Conservation (phyloP, 2,888 invertebrate genomes). For the Orthonevra nobilis region DNA sequence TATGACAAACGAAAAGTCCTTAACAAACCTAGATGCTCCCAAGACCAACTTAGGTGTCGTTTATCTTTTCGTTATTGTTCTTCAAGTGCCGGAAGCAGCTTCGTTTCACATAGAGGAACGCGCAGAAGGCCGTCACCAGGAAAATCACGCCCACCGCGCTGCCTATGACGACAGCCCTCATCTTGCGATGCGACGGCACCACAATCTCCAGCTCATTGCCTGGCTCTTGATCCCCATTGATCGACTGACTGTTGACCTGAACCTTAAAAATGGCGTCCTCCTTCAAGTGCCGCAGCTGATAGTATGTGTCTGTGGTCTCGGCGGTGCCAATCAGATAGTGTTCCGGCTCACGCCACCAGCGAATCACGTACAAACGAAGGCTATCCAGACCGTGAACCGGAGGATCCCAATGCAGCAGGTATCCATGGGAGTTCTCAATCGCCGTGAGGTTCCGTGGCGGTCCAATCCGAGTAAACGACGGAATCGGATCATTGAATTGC, state of each 20-base stretch:
- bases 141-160: slow-evolving; percentile 86
- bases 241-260: slow-evolving; percentile 85
- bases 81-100: slow-evolving; percentile 77
- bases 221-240: slow-evolving; percentile 83
- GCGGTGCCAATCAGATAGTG: slow-evolving; percentile 84
- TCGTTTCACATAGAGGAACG: slow-evolving; percentile 81
- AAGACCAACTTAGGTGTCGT: slow-evolving; percentile 74
- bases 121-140: slow-evolving; percentile 84
- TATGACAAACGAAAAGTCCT: slow-evolving; percentile 6
- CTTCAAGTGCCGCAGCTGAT: slow-evolving; percentile 85
- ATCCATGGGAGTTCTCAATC: slow-evolving; percentile 86
- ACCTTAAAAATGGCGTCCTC: slow-evolving; percentile 89
- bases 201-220: slow-evolving; percentile 84
- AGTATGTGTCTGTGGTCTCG: slow-evolving; percentile 86
- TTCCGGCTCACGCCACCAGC: slow-evolving; percentile 86
- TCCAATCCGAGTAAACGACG: slow-evolving; percentile 81
- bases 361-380: slow-evolving; percentile 84
- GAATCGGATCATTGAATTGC: slow-evolving; percentile 72
- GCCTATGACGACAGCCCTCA: slow-evolving; percentile 87
- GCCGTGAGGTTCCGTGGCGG: slow-evolving; percentile 87
- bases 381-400: slow-evolving; percentile 83
- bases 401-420: slow-evolving; percentile 88
- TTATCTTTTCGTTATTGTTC: slow-evolving; percentile 77
- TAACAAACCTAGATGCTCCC: background rate
- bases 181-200: slow-evolving; percentile 86